These are phyloP conservation scores for Tetraodon nigroviridis DNA, from an alignment of 2,113 vertebrate genomes.

Conservation along the genomic window DNA sequence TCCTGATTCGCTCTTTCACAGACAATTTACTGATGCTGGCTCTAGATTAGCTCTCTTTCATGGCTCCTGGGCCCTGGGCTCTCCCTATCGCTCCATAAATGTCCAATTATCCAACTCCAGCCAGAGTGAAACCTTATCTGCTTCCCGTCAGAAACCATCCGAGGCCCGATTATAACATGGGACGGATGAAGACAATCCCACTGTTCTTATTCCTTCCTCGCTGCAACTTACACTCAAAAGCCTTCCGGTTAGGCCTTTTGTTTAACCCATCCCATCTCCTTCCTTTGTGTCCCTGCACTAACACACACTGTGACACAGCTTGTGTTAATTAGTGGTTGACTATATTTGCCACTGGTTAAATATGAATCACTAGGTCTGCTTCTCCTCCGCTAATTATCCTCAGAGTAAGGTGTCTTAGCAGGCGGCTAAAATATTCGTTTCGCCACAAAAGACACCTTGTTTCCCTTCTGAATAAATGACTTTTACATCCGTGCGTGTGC, in stretches of 20 bases:
- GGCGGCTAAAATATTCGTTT: slow-evolving; percentile 16
- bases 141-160: slow-evolving; percentile 63
- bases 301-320: slow-evolving; percentile 2
- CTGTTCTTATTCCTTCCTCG: slow-evolving; percentile 12
- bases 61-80: slow-evolving; percentile 62
- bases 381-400: slow-evolving; percentile 41
- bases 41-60: slow-evolving; percentile 70
- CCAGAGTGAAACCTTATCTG: slow-evolving; percentile 69
- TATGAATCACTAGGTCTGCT: slow-evolving; percentile 36
- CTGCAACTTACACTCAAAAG: slow-evolving; percentile 26
- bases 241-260: slow-evolving; percentile 19
- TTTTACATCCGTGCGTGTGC: slow-evolving; percentile 4
- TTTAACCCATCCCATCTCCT: slow-evolving; percentile 1
- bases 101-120: slow-evolving; percentile 72
- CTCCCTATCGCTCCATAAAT: slow-evolving; percentile 69
- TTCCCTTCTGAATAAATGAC: not conserved
- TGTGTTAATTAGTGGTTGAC: slow-evolving; percentile 34
- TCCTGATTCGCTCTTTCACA: slow-evolving; percentile 70
- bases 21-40: slow-evolving; percentile 68
- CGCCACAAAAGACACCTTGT: not conserved
- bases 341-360: slow-evolving; percentile 30
- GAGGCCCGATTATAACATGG: slow-evolving; percentile 47
- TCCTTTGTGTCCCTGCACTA: slow-evolving; percentile 1
- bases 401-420: slow-evolving; percentile 13
- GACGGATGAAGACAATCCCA: slow-evolving; percentile 50